Conservation (phyloP, 1,140 invertebrate species). For the Euwallacea fornicatus region DNA sequence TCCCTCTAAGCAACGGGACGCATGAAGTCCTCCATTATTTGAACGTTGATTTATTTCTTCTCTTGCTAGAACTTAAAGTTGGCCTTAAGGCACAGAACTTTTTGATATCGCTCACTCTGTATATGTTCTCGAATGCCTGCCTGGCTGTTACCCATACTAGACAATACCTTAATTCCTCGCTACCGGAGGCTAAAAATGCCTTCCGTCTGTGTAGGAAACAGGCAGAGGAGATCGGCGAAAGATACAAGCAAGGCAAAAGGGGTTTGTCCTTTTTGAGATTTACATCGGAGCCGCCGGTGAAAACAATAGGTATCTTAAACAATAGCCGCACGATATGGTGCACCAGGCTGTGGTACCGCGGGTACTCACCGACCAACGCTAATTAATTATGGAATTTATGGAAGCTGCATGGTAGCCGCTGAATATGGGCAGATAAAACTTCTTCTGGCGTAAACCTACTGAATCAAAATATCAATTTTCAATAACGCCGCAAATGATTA, state of each 20-base stretch:
- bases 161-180: neutral
- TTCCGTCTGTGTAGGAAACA: conserved; percentile 4
- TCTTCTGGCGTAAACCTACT: no score
- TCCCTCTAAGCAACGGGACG: no score
- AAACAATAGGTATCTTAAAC: conserved; percentile 18
- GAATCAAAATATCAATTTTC: no score
- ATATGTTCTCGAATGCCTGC: no score
- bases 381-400: conserved; percentile 26
- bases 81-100: no score
- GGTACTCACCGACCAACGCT: conserved; percentile 11
- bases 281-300: conserved; percentile 13
- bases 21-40: no score
- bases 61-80: no score
- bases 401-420: neutral
- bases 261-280: conserved; percentile 8
- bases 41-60: no score
- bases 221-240: neutral
- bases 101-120: no score
- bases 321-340: conserved; percentile 20
- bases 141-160: neutral
- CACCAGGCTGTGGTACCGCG: neutral
- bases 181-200: neutral
- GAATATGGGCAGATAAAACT: neutral
- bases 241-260: neutral
- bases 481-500: no score